These are phyloP conservation scores for Sander lucioperca DNA, from an alignment of 2,113 vertebrate species.

Conservation along the genomic window DNA sequence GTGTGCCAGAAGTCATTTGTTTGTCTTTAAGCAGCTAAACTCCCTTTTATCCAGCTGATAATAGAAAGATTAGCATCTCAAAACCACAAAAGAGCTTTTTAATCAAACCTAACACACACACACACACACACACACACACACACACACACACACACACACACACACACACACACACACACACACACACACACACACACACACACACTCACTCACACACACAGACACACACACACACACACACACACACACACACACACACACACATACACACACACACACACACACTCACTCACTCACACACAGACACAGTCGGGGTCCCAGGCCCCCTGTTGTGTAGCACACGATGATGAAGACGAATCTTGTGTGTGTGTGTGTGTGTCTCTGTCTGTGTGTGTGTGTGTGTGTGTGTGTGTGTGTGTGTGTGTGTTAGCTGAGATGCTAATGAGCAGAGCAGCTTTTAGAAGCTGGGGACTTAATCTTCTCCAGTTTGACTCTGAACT, in stretches of 20 bases:
- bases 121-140: slow-evolving; percentile 34
- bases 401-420: slow-evolving; percentile 7
- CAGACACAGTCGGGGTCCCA: no score
- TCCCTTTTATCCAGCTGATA: slow-evolving; percentile 76
- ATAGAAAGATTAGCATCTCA: slow-evolving; percentile 79
- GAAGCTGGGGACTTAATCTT: slow-evolving; percentile 54
- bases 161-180: slow-evolving; percentile 28
- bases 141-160: slow-evolving; percentile 29
- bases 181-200: slow-evolving; percentile 34
- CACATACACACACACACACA: slow-evolving; percentile 28
- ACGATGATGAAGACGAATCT: slow-evolving; percentile 51
- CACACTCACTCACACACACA: slow-evolving; percentile 28
- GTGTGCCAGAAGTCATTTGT: slow-evolving; percentile 79
- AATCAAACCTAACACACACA: slow-evolving; percentile 60
- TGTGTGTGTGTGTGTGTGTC: slow-evolving; percentile 5
- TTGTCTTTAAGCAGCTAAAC: slow-evolving; percentile 81
- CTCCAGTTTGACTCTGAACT: slow-evolving; percentile 25
- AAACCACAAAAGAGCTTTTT: slow-evolving; percentile 75
- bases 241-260: slow-evolving; percentile 34
- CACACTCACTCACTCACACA: no score
- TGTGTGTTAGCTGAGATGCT: slow-evolving; percentile 29
- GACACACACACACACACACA: slow-evolving; percentile 29
- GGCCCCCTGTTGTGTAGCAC: slow-evolving; percentile 67
- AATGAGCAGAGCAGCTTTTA: slow-evolving; percentile 54
- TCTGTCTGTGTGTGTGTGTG: slow-evolving; percentile 21